Conservation (phyloP, 2,888 invertebrate genomes). For the Drosophila fulvimacula region DNA sequence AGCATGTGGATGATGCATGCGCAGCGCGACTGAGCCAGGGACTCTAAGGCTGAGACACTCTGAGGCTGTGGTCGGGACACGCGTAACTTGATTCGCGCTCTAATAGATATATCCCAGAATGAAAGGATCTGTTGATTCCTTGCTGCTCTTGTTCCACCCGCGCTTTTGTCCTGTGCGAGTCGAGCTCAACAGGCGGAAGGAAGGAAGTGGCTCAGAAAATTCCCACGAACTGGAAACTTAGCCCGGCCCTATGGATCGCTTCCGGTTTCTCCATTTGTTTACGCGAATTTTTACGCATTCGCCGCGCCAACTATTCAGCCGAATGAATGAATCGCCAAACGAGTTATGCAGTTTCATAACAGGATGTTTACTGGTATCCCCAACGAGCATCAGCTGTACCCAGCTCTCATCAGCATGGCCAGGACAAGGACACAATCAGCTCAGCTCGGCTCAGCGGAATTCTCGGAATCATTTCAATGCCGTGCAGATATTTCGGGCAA, state of each 20-base stretch:
- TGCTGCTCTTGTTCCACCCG: slow-evolving; percentile 28
- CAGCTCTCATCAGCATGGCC: slow-evolving; percentile 9
- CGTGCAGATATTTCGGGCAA: slow-evolving; percentile 15
- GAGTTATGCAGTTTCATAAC: slow-evolving; percentile 62
- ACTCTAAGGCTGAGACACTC: not conserved
- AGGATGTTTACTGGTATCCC: slow-evolving; percentile 62
- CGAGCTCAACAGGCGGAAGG: slow-evolving; percentile 38
- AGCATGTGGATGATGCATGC: slow-evolving; percentile 71
- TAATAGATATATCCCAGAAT: slow-evolving; percentile 41
- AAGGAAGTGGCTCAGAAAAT: slow-evolving; percentile 66
- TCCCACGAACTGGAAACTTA: slow-evolving; percentile 63
- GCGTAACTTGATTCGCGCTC: slow-evolving; percentile 75
- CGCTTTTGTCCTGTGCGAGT: slow-evolving; percentile 17
- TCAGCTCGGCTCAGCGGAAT: slow-evolving; percentile 25
- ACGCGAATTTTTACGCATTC: slow-evolving; percentile 74
- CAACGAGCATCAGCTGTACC: slow-evolving; percentile 25
- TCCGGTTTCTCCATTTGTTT: slow-evolving; percentile 62
- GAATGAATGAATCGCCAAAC: slow-evolving; percentile 57
- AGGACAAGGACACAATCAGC: slow-evolving; percentile 48
- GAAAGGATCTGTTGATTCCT: slow-evolving; percentile 14
- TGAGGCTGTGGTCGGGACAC: slow-evolving; percentile 17
- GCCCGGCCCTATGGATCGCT: slow-evolving; percentile 39
- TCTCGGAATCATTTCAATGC: slow-evolving; percentile 63
- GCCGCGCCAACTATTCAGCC: slow-evolving; percentile 8
- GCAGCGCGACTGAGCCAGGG: slow-evolving; percentile 18